Evolutionary conservation across 2,113 vertebrate genomes (phyloP), one percentile per base, ranked within the genome.

Genomic region (Gymnorhina tibicen): DNA sequence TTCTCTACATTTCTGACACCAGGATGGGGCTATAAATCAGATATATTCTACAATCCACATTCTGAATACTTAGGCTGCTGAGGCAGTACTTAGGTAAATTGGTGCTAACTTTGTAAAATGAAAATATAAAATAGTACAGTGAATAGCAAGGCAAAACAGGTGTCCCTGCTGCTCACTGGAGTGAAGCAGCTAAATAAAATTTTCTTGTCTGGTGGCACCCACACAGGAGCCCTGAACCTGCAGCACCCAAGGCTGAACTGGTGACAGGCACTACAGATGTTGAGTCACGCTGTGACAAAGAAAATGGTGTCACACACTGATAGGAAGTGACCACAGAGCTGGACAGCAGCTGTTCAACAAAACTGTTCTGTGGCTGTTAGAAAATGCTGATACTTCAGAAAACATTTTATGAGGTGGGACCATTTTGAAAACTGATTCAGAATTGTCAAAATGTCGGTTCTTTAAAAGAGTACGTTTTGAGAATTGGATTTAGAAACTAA

Each of bases 311-410:
- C 26, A 14, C 74, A 78, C 23, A 5, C 13, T 21, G 52, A 42
- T 35, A 47, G 0, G 5, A 68, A 79, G 30, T 13, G 10, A 72
- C 10, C 13, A 32, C 3, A 60, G 20, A 74, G 37, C 22, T 1
- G 1, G 41, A 49, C 27, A 85, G 62, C 12, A 92, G 37, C 30
- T 37, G 53, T 50, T 39, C 63, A 86, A 28, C 37, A 55, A 46
- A 86, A 69, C 33, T 73, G 24, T 16, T 56, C 27, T 22, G 24
- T 33, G 56, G 33, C 52, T 79, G 41, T 3, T 24, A n/a, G 19
- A 60, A 93, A 82, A 64, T 32, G 35, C 13, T 75, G 69, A 55
- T 26, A 37, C 24, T n/a, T 72, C 14, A 47, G 39, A 64, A 59
- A 74, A n/a, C 2, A 47, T 60, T 60, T 35, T 53, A 20, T 44